These are phyloP conservation scores for Platyrinchus mystaceus DNA, from an alignment of 2,797 vertebrate species.

Conservation along the genomic window DNA sequence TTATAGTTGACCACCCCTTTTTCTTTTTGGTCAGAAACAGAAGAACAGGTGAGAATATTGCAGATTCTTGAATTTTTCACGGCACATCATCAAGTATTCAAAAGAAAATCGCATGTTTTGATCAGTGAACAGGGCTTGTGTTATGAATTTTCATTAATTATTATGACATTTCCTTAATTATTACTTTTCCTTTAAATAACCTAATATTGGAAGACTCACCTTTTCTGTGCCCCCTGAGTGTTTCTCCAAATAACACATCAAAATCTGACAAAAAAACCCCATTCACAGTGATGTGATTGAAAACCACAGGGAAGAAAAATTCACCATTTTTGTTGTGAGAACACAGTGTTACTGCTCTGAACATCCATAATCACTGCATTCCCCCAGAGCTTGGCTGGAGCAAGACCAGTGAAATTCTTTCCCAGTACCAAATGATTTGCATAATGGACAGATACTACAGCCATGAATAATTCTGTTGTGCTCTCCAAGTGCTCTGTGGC, in stretches of 20 bases:
- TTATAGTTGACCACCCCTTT: slow-evolving; percentile 98
- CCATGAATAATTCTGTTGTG: neutral
- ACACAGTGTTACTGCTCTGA: neutral
- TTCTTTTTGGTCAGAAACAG: slow-evolving; percentile 93
- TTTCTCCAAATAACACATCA: neutral
- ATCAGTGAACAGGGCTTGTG: neutral
- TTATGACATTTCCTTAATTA: neutral
- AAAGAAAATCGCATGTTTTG: neutral
- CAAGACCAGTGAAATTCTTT: neutral
- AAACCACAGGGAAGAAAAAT: neutral
- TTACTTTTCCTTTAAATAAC: neutral
- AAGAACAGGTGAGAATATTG: slow-evolving; percentile 83
- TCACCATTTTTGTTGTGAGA: neutral
- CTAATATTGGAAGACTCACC: neutral
- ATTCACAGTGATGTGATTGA: neutral
- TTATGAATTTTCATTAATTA: neutral
- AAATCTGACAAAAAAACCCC: neutral
- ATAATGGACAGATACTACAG: slow-evolving; percentile 1
- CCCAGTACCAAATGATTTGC: neutral
- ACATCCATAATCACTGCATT: neutral
- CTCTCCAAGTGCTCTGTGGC: neutral
- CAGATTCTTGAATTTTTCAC: neutral
- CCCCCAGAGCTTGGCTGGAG: neutral
- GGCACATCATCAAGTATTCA: neutral
- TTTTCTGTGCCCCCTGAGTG: neutral